Evolutionary conservation across 2,797 vertebrate species (phyloP).

Genomic region (Megalops cyprinoides): DNA sequence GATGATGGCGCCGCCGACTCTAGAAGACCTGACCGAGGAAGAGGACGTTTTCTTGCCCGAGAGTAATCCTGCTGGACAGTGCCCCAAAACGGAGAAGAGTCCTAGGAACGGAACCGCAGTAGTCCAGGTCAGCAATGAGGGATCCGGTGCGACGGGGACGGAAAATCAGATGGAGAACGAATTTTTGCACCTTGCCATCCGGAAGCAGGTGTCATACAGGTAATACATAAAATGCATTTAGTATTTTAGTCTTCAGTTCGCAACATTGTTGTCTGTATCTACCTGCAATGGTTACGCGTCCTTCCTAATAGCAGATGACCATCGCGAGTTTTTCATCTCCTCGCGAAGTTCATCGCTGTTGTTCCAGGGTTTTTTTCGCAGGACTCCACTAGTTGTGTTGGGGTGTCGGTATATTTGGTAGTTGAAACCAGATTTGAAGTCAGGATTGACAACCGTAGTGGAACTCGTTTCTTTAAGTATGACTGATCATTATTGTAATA

Average conservation of each 20-base stretch:
- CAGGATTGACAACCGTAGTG: too few species aligned
- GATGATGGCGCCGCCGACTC: conserved; percentile 16
- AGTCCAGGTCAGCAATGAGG: not conserved
- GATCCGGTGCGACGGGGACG: conserved; percentile 9
- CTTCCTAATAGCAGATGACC: too few species aligned
- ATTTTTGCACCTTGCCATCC: conserved; percentile 73
- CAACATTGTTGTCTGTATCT: too few species aligned
- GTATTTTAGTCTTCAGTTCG: not conserved
- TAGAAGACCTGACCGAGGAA: conserved; percentile 52
- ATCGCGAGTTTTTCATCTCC: too few species aligned
- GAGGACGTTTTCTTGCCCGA: conserved; percentile 32
- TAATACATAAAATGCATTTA: conserved; percentile 51
- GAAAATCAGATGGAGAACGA: conserved; percentile 48
- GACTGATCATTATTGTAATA: too few species aligned
- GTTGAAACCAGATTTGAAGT: too few species aligned
- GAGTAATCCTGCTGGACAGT: not conserved
- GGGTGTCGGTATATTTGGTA: too few species aligned
- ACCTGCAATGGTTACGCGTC: too few species aligned
- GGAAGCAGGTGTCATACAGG: conserved; percentile 83
- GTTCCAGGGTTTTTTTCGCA: too few species aligned
- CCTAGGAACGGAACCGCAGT: not conserved
- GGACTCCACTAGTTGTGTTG: too few species aligned
- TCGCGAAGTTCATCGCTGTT: too few species aligned
- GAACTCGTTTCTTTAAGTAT: too few species aligned
- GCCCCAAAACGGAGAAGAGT: not conserved